Evolutionary conservation across 2,888 invertebrate species (phyloP).

Genomic region (Chalcosyrphus nemorum): DNA sequence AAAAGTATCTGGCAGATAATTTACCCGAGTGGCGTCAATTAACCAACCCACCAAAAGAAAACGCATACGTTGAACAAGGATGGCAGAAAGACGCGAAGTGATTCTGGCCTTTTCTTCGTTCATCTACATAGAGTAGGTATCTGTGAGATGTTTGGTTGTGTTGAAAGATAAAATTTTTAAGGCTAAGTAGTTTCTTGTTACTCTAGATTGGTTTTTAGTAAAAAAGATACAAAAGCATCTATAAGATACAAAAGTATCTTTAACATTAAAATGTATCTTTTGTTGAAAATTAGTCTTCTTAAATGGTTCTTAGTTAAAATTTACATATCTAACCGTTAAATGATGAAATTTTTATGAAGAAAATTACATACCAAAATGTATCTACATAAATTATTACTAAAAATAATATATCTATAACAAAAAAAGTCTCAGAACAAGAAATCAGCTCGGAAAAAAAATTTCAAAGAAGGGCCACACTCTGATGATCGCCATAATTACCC

Average conservation of each 20-base stretch:
- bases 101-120: neutral
- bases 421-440: neutral
- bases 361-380: conserved; percentile 17
- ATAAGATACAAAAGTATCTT: conserved; percentile 20
- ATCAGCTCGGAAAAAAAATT: conserved; percentile 7
- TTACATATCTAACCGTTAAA: conserved; percentile 6
- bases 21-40: conserved; percentile 23
- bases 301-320: neutral
- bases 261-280: conserved; percentile 5
- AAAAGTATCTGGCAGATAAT: conserved; percentile 29
- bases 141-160: conserved; percentile 19
- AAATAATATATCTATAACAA: no score
- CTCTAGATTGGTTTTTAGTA: conserved; percentile 29
- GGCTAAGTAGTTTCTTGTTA: conserved; percentile 67
- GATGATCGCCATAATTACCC: conserved; percentile 82
- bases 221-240: conserved; percentile 28
- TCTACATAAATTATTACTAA: conserved; percentile 39
- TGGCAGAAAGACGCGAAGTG: neutral
- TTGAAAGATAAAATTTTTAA: conserved; percentile 1
- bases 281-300: neutral
- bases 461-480: conserved; percentile 68
- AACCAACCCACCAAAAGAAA: conserved; percentile 25
- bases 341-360: neutral
- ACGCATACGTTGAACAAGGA: conserved; percentile 20
- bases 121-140: conserved; percentile 6